phyloP scores from a whole-genome alignment of 2,797 vertebrate species.

The Eptatretus atami region DNA sequence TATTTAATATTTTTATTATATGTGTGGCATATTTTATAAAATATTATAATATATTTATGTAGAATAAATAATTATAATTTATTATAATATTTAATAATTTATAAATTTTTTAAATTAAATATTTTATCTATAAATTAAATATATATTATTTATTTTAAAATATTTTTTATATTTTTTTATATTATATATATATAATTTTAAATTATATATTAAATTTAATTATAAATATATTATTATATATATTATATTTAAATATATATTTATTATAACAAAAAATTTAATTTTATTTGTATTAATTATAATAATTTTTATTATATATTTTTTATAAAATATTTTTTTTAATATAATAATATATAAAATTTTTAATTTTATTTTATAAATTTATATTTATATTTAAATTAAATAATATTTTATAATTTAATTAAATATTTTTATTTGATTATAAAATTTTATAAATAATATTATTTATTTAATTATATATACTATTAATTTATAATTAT shows the following conservation, averaged over 20 bases:
- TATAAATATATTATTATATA: background rate
- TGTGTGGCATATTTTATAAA: too few species aligned
- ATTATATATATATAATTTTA: background rate
- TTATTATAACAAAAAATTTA: background rate
- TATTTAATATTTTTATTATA: too few species aligned
- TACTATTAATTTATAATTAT: too few species aligned
- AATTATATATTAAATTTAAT: background rate
- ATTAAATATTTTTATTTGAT: too few species aligned
- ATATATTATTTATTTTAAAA: background rate
- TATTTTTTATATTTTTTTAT: background rate
- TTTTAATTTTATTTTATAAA: background rate
- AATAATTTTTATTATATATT: background rate
- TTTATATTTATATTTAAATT: constrained; percentile 2
- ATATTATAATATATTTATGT: background rate
- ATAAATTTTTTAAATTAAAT: background rate
- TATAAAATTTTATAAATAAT: too few species aligned
- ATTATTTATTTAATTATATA: too few species aligned
- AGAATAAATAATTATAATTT: background rate
- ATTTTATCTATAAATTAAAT: background rate
- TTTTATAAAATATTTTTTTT: background rate
- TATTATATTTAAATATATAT: background rate
- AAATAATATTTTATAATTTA: too few species aligned
- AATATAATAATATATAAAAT: background rate
- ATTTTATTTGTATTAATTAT: background rate
- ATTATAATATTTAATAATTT: background rate